Evolutionary conservation across 1,140 invertebrate genomes (phyloP).

Genomic region (Semibalanus balanoides): DNA sequence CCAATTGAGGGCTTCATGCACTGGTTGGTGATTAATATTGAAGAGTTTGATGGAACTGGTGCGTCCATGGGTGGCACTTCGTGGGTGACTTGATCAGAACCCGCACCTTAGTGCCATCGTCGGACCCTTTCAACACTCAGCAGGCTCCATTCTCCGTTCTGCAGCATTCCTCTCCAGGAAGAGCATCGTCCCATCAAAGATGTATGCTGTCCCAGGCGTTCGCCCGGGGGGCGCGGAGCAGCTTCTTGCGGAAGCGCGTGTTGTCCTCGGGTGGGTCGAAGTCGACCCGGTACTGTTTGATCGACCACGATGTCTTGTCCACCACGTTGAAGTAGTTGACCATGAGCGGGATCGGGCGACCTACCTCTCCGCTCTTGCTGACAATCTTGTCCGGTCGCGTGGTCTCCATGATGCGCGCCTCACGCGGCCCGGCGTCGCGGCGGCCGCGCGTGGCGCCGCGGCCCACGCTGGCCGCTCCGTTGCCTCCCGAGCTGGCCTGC

Average conservation of each 20-base stretch:
- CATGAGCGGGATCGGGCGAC: not conserved
- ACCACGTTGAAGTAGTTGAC: not conserved
- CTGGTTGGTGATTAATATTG: slow-evolving; percentile 2
- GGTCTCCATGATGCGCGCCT: not conserved
- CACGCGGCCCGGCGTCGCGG: not conserved
- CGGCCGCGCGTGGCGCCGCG: not conserved
- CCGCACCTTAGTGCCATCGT: not conserved
- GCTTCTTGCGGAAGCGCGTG: not conserved
- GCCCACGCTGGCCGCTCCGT: not conserved
- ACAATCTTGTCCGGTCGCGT: not conserved
- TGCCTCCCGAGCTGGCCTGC: not conserved
- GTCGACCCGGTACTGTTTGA: not conserved
- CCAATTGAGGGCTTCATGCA: not conserved
- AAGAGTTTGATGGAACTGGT: not conserved
- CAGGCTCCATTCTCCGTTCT: not conserved
- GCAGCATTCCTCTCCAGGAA: not conserved
- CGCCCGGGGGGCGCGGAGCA: not conserved
- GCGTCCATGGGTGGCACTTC: not conserved
- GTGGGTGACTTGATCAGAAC: not conserved
- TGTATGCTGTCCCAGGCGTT: not conserved
- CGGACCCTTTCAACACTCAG: not conserved
- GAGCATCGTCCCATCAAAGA: not conserved
- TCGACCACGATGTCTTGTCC: not conserved
- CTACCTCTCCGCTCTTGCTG: not conserved
- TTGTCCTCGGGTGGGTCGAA: slow-evolving; percentile 2